These are phyloP conservation scores for Macaca fascicularis DNA, from an alignment of 2,113 vertebrate genomes.

Conservation along the genomic window DNA sequence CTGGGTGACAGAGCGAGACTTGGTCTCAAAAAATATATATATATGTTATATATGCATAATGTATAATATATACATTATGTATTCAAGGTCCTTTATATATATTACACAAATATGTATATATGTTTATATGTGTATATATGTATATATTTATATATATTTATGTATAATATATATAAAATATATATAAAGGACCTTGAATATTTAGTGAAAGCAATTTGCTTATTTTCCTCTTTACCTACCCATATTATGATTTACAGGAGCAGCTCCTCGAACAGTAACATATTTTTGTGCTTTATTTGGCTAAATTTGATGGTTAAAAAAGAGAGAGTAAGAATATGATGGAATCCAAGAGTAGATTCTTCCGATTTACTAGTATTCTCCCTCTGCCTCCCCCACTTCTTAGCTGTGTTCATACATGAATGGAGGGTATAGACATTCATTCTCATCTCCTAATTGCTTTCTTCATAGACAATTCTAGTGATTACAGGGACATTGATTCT, in stretches of 20 bases:
- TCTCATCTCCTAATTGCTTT: neutral
- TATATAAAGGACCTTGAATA: neutral
- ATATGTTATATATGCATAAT: too few relatives aligned
- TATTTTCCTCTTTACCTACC: neutral
- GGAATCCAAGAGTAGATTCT: neutral
- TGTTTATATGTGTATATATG: too few relatives aligned
- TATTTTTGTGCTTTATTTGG: neutral
- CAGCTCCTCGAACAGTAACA: neutral
- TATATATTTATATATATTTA: too few relatives aligned
- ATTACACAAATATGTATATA: too few relatives aligned
- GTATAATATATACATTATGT: too few relatives aligned
- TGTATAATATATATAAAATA: too few relatives aligned
- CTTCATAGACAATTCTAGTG: neutral
- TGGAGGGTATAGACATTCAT: rapidly evolving
- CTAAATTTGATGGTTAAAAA: neutral
- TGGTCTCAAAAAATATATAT: too few relatives aligned
- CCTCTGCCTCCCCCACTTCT: rapidly evolving
- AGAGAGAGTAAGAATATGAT: neutral
- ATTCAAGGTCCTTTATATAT: too few relatives aligned
- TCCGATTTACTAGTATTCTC: rapidly evolving
- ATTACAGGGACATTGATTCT: neutral
- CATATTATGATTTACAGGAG: neutral
- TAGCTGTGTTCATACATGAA: neutral
- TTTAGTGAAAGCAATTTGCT: neutral
- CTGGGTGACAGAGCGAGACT: too few relatives aligned